A percentile compares a stretch with the other conserved stretches of the same genome.
Conservation (phyloP, 1,140 invertebrate species). For the Brachionus rotundiformis region DNA sequence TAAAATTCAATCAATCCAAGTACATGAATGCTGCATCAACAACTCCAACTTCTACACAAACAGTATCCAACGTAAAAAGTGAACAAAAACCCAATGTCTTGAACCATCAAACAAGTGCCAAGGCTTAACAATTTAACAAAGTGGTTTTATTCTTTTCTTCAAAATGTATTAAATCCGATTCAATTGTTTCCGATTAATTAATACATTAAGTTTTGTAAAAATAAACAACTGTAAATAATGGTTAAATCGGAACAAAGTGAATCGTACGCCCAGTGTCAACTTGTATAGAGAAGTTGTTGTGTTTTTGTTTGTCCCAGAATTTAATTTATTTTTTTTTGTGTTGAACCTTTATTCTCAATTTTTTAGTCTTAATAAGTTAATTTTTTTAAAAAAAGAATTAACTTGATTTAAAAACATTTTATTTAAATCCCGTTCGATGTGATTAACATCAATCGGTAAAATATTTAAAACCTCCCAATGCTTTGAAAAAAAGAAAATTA, state of each 20-base stretch:
- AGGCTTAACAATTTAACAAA: neutral
- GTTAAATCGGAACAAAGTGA: neutral
- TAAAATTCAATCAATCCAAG: neutral
- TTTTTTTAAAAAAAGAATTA: neutral
- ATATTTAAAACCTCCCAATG: neutral
- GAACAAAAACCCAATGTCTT: neutral
- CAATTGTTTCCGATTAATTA: neutral
- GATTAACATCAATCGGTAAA: neutral
- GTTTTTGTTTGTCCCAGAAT: neutral
- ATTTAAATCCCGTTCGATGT: neutral
- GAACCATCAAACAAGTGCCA: constrained; percentile 27
- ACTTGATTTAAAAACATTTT: neutral
- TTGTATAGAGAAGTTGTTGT: constrained; percentile 3
- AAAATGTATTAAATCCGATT: neutral
- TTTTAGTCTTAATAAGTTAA: neutral
- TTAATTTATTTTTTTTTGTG: constrained; percentile 1
- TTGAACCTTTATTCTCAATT: neutral
- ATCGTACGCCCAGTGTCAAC: neutral
- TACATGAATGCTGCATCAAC: neutral
- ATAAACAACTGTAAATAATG: neutral
- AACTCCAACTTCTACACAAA: neutral
- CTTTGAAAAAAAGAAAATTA: neutral
- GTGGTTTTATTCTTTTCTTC: neutral
- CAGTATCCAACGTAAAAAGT: neutral
- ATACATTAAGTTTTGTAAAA: neutral